Base-by-base conservation (phyloP, 1,140 invertebrate species). In the Lasioglossum baleicum region DNA sequence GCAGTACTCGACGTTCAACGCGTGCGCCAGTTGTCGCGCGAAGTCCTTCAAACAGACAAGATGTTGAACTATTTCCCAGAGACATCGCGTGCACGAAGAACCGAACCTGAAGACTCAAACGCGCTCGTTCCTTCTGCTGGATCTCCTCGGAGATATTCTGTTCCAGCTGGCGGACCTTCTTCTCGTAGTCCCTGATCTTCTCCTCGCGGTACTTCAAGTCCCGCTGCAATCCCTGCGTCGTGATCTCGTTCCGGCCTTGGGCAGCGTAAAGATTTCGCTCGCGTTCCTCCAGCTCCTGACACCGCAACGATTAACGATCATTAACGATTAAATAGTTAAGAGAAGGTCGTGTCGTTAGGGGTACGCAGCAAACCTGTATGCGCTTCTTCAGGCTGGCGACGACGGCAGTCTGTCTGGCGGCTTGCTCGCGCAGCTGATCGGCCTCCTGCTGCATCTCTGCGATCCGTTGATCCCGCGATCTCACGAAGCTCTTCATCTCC, bases 301-400 rank as follows among this genome's bases (percentile, higher is more conserved):
- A 66, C 70, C 26, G 51, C 31, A 11, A 15, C 60, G 60, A 53
- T 53, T 15, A 5, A 13, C 0, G 4, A 61, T 22, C 58, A 3
- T 22, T 10, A 31, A 15, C n/a, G 60, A 31, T 63, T 26, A 0
- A 11, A 13, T 11, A 7, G 10, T 26, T 11, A 0, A 22, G 0
- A 11, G 3, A 2, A 11, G 22, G 22, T 10, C 11, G 1, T 0
- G 1, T 0, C 44, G 44, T 10, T 10, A 11, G 8, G 44, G 8
- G 11, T 11, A 7, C 0, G 42, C 15, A 48, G 61, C 56, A 56
- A 56, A 94, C 94, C 90, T 96, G 96, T 63, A 97, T 94, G 81
- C 96, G 95, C 89, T 96, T 96, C 87, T 96, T 96, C 26, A 97
- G 93, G 0, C 96, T 97, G 10, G 94, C 94, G 79, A 97, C 96